These are phyloP conservation scores for Ailuropoda melanoleuca DNA, from an alignment of 2,113 vertebrate species.

Conservation along the genomic window DNA sequence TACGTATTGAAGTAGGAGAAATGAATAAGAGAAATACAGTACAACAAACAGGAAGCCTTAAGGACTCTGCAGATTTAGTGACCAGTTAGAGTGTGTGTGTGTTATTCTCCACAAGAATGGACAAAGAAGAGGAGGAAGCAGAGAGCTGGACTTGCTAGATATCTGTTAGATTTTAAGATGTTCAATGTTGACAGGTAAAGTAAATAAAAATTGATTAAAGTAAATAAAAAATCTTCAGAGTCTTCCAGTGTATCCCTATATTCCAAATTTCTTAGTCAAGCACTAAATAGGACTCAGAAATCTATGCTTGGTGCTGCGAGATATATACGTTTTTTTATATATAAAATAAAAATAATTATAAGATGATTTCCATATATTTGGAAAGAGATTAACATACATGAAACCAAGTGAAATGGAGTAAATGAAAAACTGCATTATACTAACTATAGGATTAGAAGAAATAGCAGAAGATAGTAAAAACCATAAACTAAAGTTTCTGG, in stretches of 20 bases:
- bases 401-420: background rate
- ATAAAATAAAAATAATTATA: background rate
- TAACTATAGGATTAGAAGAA: background rate
- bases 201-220: background rate
- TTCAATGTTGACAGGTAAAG: background rate
- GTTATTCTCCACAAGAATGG: background rate
- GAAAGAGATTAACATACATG: background rate
- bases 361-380: background rate
- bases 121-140: background rate
- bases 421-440: background rate
- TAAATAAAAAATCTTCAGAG: background rate
- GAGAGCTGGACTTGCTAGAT: background rate
- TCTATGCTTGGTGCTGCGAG: background rate
- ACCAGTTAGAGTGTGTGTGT: background rate
- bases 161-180: background rate
- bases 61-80: background rate
- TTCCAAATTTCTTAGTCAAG: background rate
- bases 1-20: background rate
- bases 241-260: background rate
- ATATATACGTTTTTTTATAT: no score
- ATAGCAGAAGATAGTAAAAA: background rate
- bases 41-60: background rate
- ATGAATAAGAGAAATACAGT: background rate
- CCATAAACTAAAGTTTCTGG: background rate
- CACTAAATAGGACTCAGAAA: background rate